These are phyloP conservation scores for Folsomia candida DNA, from an alignment of 2,888 invertebrate genomes.

Conservation along the genomic window DNA sequence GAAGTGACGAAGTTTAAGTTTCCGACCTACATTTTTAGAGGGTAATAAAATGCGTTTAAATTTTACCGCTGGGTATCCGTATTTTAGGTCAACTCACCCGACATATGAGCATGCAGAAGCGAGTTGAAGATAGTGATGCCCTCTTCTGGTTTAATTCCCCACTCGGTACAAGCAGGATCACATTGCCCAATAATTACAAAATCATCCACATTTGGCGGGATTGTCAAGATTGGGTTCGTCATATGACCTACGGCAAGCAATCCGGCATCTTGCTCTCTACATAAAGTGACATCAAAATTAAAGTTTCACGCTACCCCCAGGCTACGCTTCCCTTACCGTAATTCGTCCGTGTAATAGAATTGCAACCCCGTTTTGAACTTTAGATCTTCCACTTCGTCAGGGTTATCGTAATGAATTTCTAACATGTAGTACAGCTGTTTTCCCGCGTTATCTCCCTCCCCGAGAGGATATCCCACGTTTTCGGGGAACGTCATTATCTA, in stretches of 20 bases:
- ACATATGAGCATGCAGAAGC: slow-evolving; percentile 71
- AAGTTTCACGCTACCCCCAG: not conserved
- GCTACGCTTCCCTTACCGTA: too few relatives aligned
- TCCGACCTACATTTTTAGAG: slow-evolving; percentile 72
- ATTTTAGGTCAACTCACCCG: too few relatives aligned
- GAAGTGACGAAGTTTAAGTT: slow-evolving; percentile 73
- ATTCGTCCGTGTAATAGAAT: slow-evolving; percentile 71
- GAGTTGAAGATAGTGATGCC: slow-evolving; percentile 82
- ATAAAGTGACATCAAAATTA: slow-evolving; percentile 58
- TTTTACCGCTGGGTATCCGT: too few relatives aligned
- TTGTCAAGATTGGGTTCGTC: slow-evolving; percentile 69
- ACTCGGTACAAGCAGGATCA: slow-evolving; percentile 73
- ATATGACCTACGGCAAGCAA: slow-evolving; percentile 75
- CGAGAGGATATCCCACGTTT: slow-evolving; percentile 75
- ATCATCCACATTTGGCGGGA: slow-evolving; percentile 74
- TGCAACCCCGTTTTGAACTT: slow-evolving; percentile 71
- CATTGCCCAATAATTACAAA: slow-evolving; percentile 81
- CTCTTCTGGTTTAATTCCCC: slow-evolving; percentile 63
- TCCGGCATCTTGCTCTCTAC: slow-evolving; percentile 73
- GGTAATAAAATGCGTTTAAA: too few relatives aligned
- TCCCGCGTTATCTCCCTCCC: slow-evolving; percentile 66
- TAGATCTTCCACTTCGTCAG: slow-evolving; percentile 40
- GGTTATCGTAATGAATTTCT: too few relatives aligned
- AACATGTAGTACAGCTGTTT: slow-evolving; percentile 86
- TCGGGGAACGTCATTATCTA: slow-evolving; percentile 77